Evolutionary conservation across 2,113 vertebrate genomes (phyloP).

Genomic region (Entosphenus tridentatus): DNA sequence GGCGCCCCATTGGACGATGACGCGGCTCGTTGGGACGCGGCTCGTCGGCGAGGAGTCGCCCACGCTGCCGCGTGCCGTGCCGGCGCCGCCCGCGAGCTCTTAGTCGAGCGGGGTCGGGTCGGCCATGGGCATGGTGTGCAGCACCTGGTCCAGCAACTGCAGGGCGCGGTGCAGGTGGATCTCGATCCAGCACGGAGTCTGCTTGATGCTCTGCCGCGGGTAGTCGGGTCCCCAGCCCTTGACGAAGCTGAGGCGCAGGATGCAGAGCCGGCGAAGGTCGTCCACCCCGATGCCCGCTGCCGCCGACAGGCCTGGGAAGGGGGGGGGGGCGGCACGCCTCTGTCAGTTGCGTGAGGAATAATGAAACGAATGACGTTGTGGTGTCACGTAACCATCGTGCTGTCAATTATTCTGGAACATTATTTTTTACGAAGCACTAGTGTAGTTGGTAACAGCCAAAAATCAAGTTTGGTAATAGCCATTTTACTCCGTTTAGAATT

Average conservation of each 20-base stretch:
- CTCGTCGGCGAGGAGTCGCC: too few relatives aligned
- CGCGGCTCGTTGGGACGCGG: background rate
- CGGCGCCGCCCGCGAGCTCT: conserved; percentile 7
- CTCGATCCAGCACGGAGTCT: conserved; percentile 46
- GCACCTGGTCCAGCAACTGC: conserved; percentile 40
- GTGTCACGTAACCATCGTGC: too few relatives aligned
- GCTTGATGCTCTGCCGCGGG: conserved; percentile 37
- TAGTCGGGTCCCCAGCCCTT: conserved; percentile 52
- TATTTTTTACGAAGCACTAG: too few relatives aligned
- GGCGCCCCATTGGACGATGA: background rate
- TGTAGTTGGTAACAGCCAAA: too few relatives aligned
- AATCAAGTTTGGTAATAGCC: too few relatives aligned
- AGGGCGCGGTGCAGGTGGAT: conserved; percentile 37
- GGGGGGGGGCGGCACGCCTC: too few relatives aligned
- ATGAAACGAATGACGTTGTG: background rate
- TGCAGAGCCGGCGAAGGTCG: conserved; percentile 31
- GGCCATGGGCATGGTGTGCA: conserved; percentile 30
- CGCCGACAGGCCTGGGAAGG: conserved; percentile 22
- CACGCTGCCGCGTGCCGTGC: too few relatives aligned
- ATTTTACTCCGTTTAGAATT: too few relatives aligned
- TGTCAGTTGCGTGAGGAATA: background rate
- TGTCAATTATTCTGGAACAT: too few relatives aligned
- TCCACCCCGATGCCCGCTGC: conserved; percentile 32
- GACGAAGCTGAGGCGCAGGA: conserved; percentile 36
- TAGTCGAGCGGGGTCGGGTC: conserved; percentile 26